Evolutionary conservation across 2,797 vertebrate species (phyloP), one percentile per base, ranked within the genome.

Genomic region (Sebastes minor): DNA sequence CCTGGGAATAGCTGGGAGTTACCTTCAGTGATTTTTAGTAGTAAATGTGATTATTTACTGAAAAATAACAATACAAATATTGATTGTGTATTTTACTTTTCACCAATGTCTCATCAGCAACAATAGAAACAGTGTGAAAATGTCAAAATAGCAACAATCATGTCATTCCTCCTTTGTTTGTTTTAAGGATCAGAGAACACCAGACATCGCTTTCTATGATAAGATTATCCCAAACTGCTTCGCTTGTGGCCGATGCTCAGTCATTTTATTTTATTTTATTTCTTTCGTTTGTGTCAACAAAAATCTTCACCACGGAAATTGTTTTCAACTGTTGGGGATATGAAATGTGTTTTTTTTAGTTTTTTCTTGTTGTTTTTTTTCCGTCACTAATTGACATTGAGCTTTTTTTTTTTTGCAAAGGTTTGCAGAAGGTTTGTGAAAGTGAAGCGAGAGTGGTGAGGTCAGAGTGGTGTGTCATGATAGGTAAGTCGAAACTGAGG

Each of bases 21-120:
- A 63, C 80, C 80, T 73, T 83, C 76, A 74, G 80, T 87, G 77
- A 84, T 81, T 46, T 88, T 88, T 71, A 80, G 68, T 90, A 80
- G 74, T 86, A 76, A 81, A 91, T 90, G 88, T 88, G 86, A 90
- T 91, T 88, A 86, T 93, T 91, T 91, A 86, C 88, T 71, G 66
- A 74, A 65, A 76, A 82, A 79, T 56, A 83, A 87, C 30, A 74
- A 61, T 28, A 86, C 57, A 78, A 59, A 80, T 82, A 65, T 71
- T 66, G 60, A 82, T 82, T 74, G 53, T 32, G 30, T 80, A 67
- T 89, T 83, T 86, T 71, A 65, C 53, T 73, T 84, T 83, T 86
- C 42, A 69, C 62, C 53, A 32, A 56, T 72, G 63, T 80, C 25
- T 78, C 80, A 72, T 75, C 68, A 6, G 61, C 74, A 79, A 78